These are phyloP conservation scores for Taxidea taxus DNA, from an alignment of 2,113 vertebrate genomes.

Conservation along the genomic window DNA sequence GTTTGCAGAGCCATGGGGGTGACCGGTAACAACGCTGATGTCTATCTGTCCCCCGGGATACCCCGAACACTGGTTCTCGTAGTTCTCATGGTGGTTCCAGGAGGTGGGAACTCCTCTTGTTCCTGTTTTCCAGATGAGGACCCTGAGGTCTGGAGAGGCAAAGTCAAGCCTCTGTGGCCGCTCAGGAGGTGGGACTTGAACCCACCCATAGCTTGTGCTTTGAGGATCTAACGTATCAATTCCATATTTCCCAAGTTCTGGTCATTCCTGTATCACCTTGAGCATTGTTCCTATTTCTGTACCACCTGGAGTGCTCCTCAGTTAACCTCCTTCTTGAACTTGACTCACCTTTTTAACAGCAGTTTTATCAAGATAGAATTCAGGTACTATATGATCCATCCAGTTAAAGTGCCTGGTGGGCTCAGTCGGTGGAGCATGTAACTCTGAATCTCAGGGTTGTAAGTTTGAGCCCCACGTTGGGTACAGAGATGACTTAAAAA, in stretches of 20 bases:
- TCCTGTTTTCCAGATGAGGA: background rate
- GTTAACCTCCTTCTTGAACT: background rate
- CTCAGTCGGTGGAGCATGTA: background rate
- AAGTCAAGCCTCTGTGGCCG: background rate
- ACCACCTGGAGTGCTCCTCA: background rate
- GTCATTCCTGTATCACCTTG: background rate
- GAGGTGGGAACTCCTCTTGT: background rate
- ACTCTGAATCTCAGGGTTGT: background rate
- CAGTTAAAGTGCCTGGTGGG: background rate
- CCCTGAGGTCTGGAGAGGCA: background rate
- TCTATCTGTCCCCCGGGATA: rapidly evolving
- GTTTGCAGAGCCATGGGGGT: background rate
- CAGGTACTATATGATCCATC: background rate
- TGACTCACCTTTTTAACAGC: background rate
- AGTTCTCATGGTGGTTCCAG: background rate
- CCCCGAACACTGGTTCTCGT: no score
- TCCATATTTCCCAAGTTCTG: background rate
- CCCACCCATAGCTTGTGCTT: background rate
- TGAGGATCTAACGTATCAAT: background rate
- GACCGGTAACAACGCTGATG: rapidly evolving
- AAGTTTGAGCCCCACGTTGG: background rate
- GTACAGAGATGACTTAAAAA: background rate
- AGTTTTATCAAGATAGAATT: background rate
- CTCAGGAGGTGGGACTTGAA: background rate
- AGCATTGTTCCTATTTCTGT: background rate